Evolutionary conservation across 2,888 invertebrate genomes (phyloP), one percentile per base, ranked within the genome.

Genomic region (Callyntrura guangdongensis): DNA sequence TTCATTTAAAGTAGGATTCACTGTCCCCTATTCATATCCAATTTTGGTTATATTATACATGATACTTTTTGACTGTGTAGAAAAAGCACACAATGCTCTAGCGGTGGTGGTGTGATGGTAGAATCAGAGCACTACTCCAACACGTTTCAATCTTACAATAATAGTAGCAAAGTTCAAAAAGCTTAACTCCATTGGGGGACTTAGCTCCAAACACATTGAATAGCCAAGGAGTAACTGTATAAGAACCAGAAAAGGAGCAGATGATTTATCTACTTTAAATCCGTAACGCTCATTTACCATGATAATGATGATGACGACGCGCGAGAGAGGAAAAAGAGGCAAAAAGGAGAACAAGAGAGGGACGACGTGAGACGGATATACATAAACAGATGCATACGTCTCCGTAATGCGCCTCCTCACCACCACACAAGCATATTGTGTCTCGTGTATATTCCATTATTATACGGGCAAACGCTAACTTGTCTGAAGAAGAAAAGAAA

Each of bases 221-320:
- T 67, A 27, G 22, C 36, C 36, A 9, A 53, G 53, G 12, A n/a
- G 53, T 53, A 67, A 12, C 25, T 67, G 83, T 67, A 49, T 14
- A 8, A 67, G 27, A 11, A 56, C 36, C 72, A 72, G 56, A 77
- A 74, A 86, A 86, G 77, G 86, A 77, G 77, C 77, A 64, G 86
- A 86, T 86, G 86, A 86, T 86, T 86, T 86, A 86, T 86, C 86
- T 86, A 86, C 86, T 86, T 86, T 86, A 86, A 86, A 86, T 86
- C 86, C 86, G 86, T 64, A 86, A 86, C 77, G 86, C 86, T 86
- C 86, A 86, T 86, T 86, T 86, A 86, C 77, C 86, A 86, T 77
- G 86, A 86, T 86, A 86, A 86, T 86, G 86, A 86, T 86, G 86
- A 86, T 86, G 86, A 86, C 86, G 86, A 86, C 77, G 47, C 77